These are phyloP conservation scores for silkworm (Bombyx mori) DNA, from an alignment of 1,140 invertebrate species.

Conservation along the genomic window DNA sequence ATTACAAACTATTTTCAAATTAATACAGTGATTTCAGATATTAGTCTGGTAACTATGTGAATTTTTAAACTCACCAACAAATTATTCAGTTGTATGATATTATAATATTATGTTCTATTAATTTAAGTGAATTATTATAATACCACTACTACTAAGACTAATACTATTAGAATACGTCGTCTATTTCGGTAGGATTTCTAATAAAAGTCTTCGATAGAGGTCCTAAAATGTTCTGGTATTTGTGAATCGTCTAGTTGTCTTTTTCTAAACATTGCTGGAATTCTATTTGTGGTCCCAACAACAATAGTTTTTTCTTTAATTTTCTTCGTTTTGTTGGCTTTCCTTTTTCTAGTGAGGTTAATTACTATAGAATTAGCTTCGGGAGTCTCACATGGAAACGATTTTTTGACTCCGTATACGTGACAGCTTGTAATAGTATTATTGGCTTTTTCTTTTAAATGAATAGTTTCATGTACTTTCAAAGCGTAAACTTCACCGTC, in stretches of 20 bases:
- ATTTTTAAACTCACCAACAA: too few species aligned
- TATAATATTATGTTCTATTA: too few species aligned
- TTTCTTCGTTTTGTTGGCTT: constrained; percentile 31
- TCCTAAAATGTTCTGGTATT: constrained; percentile 36
- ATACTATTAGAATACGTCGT: too few species aligned
- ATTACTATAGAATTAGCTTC: constrained; percentile 32
- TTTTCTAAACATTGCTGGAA: constrained; percentile 25
- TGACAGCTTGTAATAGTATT: constrained; percentile 28
- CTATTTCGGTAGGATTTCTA: neutral
- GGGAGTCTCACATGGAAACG: constrained; percentile 31
- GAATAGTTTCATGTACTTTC: constrained; percentile 40
- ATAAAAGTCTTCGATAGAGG: constrained; percentile 46
- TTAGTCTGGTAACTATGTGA: too few species aligned
- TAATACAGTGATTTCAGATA: too few species aligned
- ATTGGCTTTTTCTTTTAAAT: constrained; percentile 17
- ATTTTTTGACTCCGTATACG: constrained; percentile 40
- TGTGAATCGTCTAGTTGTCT: constrained; percentile 31
- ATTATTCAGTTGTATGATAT: too few species aligned
- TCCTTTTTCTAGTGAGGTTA: constrained; percentile 22
- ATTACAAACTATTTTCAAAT: too few species aligned
- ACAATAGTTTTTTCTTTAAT: constrained; percentile 13
- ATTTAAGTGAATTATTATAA: too few species aligned
- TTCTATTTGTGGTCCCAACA: constrained; percentile 11
- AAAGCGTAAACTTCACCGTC: constrained; percentile 39
- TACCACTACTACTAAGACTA: too few species aligned